Base-by-base conservation (phyloP, 1,140 invertebrate genomes). In the Drosophila aff. region DNA sequence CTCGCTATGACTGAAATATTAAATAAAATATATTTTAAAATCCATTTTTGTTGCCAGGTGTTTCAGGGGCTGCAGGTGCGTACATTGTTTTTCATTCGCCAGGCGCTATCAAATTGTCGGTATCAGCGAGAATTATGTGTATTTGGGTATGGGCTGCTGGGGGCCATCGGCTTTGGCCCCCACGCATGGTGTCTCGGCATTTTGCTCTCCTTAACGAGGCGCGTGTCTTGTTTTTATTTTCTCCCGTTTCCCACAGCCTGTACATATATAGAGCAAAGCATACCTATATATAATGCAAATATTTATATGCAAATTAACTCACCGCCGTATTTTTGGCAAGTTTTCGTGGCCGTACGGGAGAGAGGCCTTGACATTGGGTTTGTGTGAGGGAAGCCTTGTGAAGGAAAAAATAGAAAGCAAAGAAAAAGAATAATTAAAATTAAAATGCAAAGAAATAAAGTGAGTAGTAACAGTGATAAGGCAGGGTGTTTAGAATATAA, bases 291-390 rank as follows among this genome's bases (percentile, higher is more conserved):
- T 58, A 50, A 52, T 33, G 40, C 53, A 76, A 65, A 75, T 76
- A 65, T 75, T 74, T 76, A 64, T 75, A 76, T 58, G 68, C 50
- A 69, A 69, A 72, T 69, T 69, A 47, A 69, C 66, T 58, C 26
- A 53, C 16, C 36, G 50, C 3, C 31, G 36, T 58, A 65, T 76
- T 75, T 67, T 84, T 60, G 73, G 63, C 72, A 50, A 49, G 15
- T 57, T 68, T 40, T 55, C 36, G 16, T 44, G 40, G 13, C 43
- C 60, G 16, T 76, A 18, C n/a, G 46, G 10, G 36, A 58, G 21
- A 53, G 57, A 59, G 64, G 60, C 76, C 82, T 82, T 87, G 83
- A 79, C 83, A 82, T 82, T 87, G 83, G 76, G 66, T 63, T 67
- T 76, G 79, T 82, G 63, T 53, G 63, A 57, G 60, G 55, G 47